Evolutionary conservation across 2,113 vertebrate genomes (phyloP), one percentile per base, ranked within the genome.

Genomic region (Eptesicus fuscus): DNA sequence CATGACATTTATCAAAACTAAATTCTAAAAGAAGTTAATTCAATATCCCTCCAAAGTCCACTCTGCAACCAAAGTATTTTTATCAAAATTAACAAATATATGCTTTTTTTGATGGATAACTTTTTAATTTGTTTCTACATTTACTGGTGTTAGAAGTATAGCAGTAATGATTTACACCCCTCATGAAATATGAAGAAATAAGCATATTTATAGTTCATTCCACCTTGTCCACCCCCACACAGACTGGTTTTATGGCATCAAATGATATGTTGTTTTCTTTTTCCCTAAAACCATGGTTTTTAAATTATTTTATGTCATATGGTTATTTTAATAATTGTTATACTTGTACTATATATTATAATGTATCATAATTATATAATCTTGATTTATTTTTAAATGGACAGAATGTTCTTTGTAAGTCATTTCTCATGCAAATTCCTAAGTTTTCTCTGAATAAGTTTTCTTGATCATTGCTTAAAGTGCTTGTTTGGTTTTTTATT

Each of bases 281-380:
- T 30, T 9, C 2, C 32, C 82, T 35, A n/a, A 94, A 44, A 70
- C n/a, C 83, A 91, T 47, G 32, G 16, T 82, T 95, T 53, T 40
- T n/a, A 84, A 71, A 63, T 18, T 84, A 63, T 59, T 88, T 90
- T 63, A 53, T 86, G 56, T 42, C 25, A 91, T 51, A 44, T 59
- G 10, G 22, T 44, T 85, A 92, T 94, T 96, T 94, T 91, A 84
- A 90, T 83, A 84, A 95, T 91, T 53, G 32, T 76, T 78, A 56
- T 80, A 87, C 78, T 85, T 91, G 25, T 40, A 61, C n/a, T 51
- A 35, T 16, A 5, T 65, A 79, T 76, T 91, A 18, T 94, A 79
- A 74, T 73, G 8, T 18, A 76, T 65, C 11, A 70, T 40, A 44
- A 17, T 73, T 93, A 84, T 42, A 84, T 49, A 91, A 88, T 61